A percentile compares a stretch with the other conserved stretches of the same genome.
Evolutionary conservation across 2,113 vertebrate species (phyloP).

Genomic region (Vireo altiloquus): DNA sequence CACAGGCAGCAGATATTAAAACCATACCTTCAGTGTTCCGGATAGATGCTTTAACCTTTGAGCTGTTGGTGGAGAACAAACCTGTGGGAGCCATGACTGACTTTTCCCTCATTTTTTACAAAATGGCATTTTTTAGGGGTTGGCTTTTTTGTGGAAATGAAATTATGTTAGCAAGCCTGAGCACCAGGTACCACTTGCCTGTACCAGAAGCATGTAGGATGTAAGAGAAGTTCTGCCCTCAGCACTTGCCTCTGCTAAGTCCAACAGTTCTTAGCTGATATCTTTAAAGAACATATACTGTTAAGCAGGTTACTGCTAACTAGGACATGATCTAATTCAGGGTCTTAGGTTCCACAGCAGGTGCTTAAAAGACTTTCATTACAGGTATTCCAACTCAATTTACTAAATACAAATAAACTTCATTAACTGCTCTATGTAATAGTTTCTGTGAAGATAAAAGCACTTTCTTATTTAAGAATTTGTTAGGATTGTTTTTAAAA

Average conservation of each 20-base stretch:
- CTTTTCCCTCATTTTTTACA: not conserved
- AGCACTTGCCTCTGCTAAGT: not conserved
- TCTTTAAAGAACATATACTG: not conserved
- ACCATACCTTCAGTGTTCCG: not conserved
- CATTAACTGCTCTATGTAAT: not conserved
- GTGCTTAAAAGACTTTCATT: not conserved
- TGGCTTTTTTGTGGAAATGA: not conserved
- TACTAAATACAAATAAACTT: not conserved
- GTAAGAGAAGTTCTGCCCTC: not conserved
- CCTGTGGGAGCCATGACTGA: not conserved
- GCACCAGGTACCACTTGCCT: not conserved
- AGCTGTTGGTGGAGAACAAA: not conserved
- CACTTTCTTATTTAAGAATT: not conserved
- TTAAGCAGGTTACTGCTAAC: not conserved
- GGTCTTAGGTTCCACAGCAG: not conserved
- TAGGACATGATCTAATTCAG: not conserved
- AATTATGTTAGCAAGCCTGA: not conserved
- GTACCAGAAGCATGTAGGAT: not conserved
- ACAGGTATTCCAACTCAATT: not conserved
- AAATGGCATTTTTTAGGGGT: rapidly evolving
- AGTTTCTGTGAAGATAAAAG: not conserved
- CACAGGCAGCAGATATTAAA: not conserved
- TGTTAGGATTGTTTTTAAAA: not conserved
- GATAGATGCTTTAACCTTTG: not conserved
- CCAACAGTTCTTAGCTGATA: not conserved